Evolutionary conservation across 2,113 vertebrate species (phyloP).

Genomic region (Proterorhinus semilunaris): DNA sequence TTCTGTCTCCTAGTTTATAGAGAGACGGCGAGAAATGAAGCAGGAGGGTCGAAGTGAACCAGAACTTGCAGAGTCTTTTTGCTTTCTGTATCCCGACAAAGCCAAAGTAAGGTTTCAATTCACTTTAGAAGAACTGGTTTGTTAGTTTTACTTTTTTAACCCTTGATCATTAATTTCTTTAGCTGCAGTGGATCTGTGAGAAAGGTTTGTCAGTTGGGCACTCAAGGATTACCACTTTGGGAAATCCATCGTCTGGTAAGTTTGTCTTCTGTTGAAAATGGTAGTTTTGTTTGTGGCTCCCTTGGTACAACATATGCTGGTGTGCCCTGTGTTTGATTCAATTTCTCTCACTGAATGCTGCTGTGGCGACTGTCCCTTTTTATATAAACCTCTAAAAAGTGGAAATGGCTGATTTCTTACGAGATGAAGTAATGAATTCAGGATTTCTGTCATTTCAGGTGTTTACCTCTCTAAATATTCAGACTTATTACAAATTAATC

Average conservation of each 20-base stretch:
- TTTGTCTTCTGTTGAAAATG: constrained; percentile 2
- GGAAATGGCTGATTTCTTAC: too few relatives aligned
- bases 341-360: neutral
- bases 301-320: neutral
- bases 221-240: constrained; percentile 86
- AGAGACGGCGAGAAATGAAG: constrained; percentile 91
- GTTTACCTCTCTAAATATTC: constrained; percentile 91
- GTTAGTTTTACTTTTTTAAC: neutral
- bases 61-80: constrained; percentile 88
- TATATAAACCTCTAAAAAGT: neutral
- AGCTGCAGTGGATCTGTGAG: constrained; percentile 86
- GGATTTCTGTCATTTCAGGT: constrained; percentile 72
- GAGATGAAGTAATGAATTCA: too few relatives aligned
- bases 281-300: neutral
- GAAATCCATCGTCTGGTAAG: constrained; percentile 88
- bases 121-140: neutral
- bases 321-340: neutral
- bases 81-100: constrained; percentile 88
- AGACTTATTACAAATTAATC: constrained; percentile 92
- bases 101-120: constrained; percentile 77
- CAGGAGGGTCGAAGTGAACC: constrained; percentile 86
- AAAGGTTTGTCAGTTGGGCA: constrained; percentile 92
- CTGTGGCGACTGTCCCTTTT: neutral
- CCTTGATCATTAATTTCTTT: constrained; percentile 5
- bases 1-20: constrained; percentile 82